These are phyloP conservation scores for Polymixis flavicincta DNA, from an alignment of 2,888 invertebrate species.

Conservation along the genomic window DNA sequence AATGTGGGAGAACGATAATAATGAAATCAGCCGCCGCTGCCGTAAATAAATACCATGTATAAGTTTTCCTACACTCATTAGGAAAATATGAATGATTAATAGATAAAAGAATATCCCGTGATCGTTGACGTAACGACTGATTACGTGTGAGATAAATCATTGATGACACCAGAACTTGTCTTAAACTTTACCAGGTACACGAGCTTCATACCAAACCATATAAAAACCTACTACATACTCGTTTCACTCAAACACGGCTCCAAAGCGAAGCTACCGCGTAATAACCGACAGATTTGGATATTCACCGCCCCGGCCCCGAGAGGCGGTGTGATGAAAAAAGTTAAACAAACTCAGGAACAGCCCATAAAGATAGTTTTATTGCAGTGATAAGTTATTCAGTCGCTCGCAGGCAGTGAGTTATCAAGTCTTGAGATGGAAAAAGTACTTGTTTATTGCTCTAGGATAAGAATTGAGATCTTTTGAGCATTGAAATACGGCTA, in stretches of 20 bases:
- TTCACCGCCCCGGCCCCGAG: slow-evolving; percentile 12
- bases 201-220: not conserved
- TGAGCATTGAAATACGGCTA: not conserved
- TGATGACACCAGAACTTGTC: not conserved
- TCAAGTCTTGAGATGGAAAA: slow-evolving; percentile 7
- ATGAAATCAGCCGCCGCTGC: too few relatives aligned
- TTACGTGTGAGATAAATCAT: not conserved
- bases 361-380: slow-evolving; percentile 53
- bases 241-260: slow-evolving; percentile 25
- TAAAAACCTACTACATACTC: slow-evolving; percentile 18
- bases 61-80: not conserved
- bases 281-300: slow-evolving; percentile 49
- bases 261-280: slow-evolving; percentile 20
- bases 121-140: not conserved
- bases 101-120: too few relatives aligned
- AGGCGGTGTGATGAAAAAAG: slow-evolving; percentile 50
- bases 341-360: slow-evolving; percentile 46
- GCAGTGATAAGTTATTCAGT: slow-evolving; percentile 40
- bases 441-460: slow-evolving; percentile 32
- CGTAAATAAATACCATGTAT: not conserved
- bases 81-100: too few relatives aligned
- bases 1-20: not conserved
- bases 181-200: not conserved
- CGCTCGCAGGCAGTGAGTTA: slow-evolving; percentile 25
- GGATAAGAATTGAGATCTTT: not conserved